Percentiles rank a stretch among this genome's conserved stretches.
phyloP scores from a whole-genome alignment of 1,140 invertebrate species.

The Elymnias hypermnestra region DNA sequence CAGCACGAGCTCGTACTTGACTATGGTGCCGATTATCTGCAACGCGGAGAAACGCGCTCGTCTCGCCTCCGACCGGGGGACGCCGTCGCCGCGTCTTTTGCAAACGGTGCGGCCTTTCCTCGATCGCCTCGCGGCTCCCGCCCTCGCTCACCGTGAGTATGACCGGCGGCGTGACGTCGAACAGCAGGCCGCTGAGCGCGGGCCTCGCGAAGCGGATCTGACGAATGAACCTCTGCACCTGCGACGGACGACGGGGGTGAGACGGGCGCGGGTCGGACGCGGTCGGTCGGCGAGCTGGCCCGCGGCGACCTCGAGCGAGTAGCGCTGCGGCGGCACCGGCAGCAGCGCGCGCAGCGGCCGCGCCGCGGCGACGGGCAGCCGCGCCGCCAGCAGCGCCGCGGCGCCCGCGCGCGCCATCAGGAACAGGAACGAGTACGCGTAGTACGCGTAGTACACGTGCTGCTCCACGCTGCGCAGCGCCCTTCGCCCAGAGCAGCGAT shows the following conservation, averaged over 20 bases:
- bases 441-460: slow-evolving; percentile 33
- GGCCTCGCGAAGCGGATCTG: slow-evolving; percentile 40
- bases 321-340: too few relatives aligned
- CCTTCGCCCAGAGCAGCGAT: too few relatives aligned
- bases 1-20: slow-evolving; percentile 37
- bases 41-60: too few relatives aligned
- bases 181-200: slow-evolving; percentile 38
- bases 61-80: too few relatives aligned
- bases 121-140: too few relatives aligned
- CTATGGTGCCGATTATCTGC: slow-evolving; percentile 30
- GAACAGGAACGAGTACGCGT: slow-evolving; percentile 34
- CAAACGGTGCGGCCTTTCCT: too few relatives aligned
- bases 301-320: too few relatives aligned
- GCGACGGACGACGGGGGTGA: slow-evolving; percentile 1
- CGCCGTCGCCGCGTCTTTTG: too few relatives aligned
- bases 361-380: slow-evolving; percentile 29
- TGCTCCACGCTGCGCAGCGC: too few relatives aligned
- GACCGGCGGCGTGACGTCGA: slow-evolving; percentile 35
- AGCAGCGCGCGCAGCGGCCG: too few relatives aligned
- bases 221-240: slow-evolving; percentile 40
- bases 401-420: slow-evolving; percentile 19
- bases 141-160: slow-evolving; percentile 37
- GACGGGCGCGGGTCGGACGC: too few relatives aligned
- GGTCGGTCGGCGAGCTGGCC: too few relatives aligned
- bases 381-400: slow-evolving; percentile 30